Evolutionary conservation across 2,888 invertebrate species (phyloP).

Genomic region (Chorisops tibialis): DNA sequence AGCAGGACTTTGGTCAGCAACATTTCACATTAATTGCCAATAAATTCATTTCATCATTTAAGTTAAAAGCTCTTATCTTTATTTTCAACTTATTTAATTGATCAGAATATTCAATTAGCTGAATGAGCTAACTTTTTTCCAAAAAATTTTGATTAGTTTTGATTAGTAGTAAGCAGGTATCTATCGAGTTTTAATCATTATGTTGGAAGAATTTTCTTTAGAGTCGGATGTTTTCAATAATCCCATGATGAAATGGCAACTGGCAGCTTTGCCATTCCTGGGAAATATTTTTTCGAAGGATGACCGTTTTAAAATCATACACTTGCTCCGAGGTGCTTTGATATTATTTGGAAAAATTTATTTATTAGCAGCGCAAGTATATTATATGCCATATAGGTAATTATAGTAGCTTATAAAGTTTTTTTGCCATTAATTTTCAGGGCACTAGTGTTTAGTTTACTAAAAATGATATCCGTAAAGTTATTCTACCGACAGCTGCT

Average conservation of each 20-base stretch:
- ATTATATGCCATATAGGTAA: neutral
- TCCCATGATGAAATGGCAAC: conserved; percentile 3
- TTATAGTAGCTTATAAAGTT: neutral
- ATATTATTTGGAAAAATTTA: neutral
- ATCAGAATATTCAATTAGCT: too few species aligned
- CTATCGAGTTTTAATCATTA: too few species aligned
- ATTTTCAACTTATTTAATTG: too few species aligned
- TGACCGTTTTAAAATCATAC: neutral
- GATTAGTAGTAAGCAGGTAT: too few species aligned
- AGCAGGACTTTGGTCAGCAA: too few species aligned
- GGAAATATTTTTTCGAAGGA: neutral
- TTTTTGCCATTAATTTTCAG: neutral
- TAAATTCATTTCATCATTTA: too few species aligned
- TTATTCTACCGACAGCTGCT: neutral
- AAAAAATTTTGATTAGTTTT: too few species aligned
- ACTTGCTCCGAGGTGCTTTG: neutral
- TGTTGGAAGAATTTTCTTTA: too few species aligned
- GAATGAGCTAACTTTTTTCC: too few species aligned
- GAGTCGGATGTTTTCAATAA: neutral
- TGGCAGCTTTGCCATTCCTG: neutral
- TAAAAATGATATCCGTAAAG: neutral
- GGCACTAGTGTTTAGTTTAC: neutral
- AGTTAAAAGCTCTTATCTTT: too few species aligned
- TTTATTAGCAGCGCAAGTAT: neutral
- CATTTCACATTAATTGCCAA: too few species aligned